These are phyloP conservation scores for Neelides folsomi DNA, from an alignment of 2,888 invertebrate species.

Conservation along the genomic window DNA sequence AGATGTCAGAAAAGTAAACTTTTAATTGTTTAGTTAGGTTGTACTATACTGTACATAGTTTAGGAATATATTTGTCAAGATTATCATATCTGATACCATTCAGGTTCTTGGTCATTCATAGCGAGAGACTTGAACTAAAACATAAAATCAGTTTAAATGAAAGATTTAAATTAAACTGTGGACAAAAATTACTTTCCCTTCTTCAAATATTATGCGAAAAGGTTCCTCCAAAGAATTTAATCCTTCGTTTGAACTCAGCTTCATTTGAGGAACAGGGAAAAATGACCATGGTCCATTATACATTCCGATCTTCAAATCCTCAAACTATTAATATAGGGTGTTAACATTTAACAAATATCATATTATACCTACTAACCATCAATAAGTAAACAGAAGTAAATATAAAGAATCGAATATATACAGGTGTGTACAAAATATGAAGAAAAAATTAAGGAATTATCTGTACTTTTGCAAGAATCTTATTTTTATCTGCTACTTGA, in stretches of 20 bases:
- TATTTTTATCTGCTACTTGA: conserved; percentile 12
- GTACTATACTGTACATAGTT: too few species aligned
- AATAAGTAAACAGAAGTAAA: too few species aligned
- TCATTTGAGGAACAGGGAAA: conserved; percentile 27
- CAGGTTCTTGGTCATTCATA: conserved; percentile 33
- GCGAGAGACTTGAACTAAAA: conserved; percentile 28
- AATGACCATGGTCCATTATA: conserved; percentile 33
- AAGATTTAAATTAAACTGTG: not conserved
- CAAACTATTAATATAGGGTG: conserved; percentile 16
- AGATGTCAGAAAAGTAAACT: too few species aligned
- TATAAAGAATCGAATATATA: too few species aligned
- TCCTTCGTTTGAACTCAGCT: conserved; percentile 14
- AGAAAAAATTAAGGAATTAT: not conserved
- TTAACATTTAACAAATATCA: too few species aligned
- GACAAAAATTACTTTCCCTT: conserved; percentile 23
- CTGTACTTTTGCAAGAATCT: not conserved
- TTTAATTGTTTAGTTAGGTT: too few species aligned
- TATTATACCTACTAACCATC: too few species aligned
- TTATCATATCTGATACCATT: conserved; percentile 13
- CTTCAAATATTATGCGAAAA: conserved; percentile 24
- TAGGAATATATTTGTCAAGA: too few species aligned
- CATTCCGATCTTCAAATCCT: conserved; percentile 24
- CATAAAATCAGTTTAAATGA: not conserved
- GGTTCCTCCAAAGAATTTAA: conserved; percentile 21
- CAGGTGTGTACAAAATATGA: not conserved